These are phyloP conservation scores for Drosophila nr. perissopoda DNA, from an alignment of 2,888 invertebrate species.

Conservation along the genomic window DNA sequence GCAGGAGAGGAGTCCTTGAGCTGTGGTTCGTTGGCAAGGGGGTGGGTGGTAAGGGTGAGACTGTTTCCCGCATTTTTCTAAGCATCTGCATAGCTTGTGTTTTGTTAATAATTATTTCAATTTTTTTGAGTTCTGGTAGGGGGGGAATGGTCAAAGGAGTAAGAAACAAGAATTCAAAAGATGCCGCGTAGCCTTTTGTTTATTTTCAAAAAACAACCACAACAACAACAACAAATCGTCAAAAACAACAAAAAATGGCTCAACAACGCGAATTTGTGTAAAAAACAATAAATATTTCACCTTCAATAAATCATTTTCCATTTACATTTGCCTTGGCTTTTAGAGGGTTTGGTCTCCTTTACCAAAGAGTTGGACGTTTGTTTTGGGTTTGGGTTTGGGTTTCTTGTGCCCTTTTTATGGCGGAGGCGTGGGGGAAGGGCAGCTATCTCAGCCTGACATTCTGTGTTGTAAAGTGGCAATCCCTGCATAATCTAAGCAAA, in stretches of 20 bases:
- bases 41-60: neutral
- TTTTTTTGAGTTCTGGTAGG: slow-evolving; percentile 42
- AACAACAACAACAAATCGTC: slow-evolving; percentile 20
- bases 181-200: slow-evolving; percentile 71
- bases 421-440: neutral
- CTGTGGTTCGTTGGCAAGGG: neutral
- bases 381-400: neutral
- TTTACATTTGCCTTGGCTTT: slow-evolving; percentile 32
- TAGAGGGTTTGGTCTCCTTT: slow-evolving; percentile 3
- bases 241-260: slow-evolving; percentile 38
- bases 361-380: slow-evolving; percentile 29
- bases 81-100: slow-evolving; percentile 59
- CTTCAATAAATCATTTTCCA: slow-evolving; percentile 83
- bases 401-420: neutral
- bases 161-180: slow-evolving; percentile 72
- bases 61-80: slow-evolving; percentile 37
- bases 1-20: slow-evolving; percentile 5
- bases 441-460: neutral
- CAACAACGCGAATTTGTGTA: slow-evolving; percentile 59
- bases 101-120: slow-evolving; percentile 77
- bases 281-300: slow-evolving; percentile 84
- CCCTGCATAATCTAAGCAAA: slow-evolving; percentile 47
- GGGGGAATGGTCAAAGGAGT: slow-evolving; percentile 17
- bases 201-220: slow-evolving; percentile 38
- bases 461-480: slow-evolving; percentile 31